phyloP scores from a whole-genome alignment of 2,113 vertebrate species.

The Oxyruncus cristatus region DNA sequence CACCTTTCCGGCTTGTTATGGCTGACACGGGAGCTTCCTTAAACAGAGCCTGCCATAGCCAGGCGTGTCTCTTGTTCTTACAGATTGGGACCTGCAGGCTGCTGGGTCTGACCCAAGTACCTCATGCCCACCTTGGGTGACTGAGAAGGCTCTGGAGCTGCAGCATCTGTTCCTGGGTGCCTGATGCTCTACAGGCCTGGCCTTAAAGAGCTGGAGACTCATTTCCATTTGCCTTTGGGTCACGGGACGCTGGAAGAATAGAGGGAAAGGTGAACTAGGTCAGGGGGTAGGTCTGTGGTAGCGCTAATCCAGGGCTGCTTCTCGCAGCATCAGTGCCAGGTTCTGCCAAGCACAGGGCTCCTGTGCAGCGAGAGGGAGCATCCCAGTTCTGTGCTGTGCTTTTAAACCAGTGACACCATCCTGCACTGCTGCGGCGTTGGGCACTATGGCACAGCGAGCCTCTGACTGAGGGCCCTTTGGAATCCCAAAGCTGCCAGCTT shows the following conservation, averaged over 20 bases:
- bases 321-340: neutral
- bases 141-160: neutral
- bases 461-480: neutral
- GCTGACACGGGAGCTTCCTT: neutral
- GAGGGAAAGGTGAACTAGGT: neutral
- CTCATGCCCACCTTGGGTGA: neutral
- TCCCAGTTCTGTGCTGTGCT: slow-evolving; percentile 7
- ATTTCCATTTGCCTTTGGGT: neutral
- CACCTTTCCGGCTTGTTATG: rapidly evolving
- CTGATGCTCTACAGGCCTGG: neutral
- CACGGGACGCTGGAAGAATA: rapidly evolving
- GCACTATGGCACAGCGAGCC: rapidly evolving
- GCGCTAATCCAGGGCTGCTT: neutral
- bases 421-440: rapidly evolving
- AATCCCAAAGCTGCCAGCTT: neutral
- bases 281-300: neutral
- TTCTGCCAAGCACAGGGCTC: neutral
- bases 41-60: neutral
- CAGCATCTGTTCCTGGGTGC: neutral
- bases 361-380: rapidly evolving
- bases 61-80: neutral
- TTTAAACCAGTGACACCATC: slow-evolving; percentile 5
- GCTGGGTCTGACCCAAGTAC: neutral
- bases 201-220: neutral
- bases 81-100: neutral